Conservation (phyloP, 2,113 vertebrate genomes). For the Aspidoscelis tigris region DNA sequence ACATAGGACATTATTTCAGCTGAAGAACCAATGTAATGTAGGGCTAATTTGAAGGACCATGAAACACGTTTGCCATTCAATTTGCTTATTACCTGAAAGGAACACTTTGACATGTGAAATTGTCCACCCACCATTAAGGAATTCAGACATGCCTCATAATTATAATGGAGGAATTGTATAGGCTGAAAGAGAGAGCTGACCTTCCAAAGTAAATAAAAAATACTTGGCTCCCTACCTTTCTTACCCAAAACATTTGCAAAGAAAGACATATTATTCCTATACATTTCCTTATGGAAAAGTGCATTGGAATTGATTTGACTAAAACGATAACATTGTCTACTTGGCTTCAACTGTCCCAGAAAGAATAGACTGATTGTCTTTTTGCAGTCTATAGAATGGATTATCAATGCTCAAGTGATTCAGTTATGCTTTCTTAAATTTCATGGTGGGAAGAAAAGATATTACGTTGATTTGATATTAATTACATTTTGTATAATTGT, state of each 20-base stretch:
- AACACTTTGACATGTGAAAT: conserved; percentile 64
- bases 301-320: neutral
- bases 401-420: neutral
- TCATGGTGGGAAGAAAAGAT: neutral
- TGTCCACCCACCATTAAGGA: conserved; percentile 51
- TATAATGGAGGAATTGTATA: conserved; percentile 56
- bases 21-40: conserved; percentile 47
- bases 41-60: conserved; percentile 39
- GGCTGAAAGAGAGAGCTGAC: conserved; percentile 55
- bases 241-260: conserved; percentile 41
- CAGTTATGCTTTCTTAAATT: conserved; percentile 11
- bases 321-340: conserved; percentile 29
- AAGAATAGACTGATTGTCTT: neutral
- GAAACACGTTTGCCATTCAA: conserved; percentile 43
- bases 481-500: neutral
- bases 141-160: conserved; percentile 56
- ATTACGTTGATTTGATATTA: neutral
- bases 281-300: conserved; percentile 30
- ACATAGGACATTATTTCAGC: conserved; percentile 44
- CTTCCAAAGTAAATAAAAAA: conserved; percentile 60
- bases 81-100: conserved; percentile 59
- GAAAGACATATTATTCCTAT: conserved; percentile 45
- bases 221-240: conserved; percentile 22
- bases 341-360: neutral
- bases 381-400: neutral